A percentile compares a stretch with the other conserved stretches of the same genome.
Evolutionary conservation across 2,797 vertebrate species (phyloP).

Genomic region (Muscicapa striata): DNA sequence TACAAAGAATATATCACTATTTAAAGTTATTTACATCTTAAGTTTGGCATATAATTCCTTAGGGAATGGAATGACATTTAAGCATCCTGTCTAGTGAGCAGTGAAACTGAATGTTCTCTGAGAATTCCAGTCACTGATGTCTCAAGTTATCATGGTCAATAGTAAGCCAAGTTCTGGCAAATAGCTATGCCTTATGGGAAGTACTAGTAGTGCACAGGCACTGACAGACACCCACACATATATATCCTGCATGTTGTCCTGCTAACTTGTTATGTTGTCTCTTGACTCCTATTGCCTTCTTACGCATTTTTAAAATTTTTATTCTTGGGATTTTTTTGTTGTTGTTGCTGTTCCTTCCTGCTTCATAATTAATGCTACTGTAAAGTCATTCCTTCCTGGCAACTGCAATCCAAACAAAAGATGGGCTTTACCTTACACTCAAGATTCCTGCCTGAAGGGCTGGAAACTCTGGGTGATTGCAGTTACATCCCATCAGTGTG

Average conservation of each 20-base stretch:
- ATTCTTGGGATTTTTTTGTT: not conserved
- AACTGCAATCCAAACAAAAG: not conserved
- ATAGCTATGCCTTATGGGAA: not conserved
- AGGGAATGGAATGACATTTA: not conserved
- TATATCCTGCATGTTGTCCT: not conserved
- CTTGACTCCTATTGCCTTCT: not conserved
- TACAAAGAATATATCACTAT: not conserved
- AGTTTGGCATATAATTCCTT: not conserved
- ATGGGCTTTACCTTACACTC: not conserved
- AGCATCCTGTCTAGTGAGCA: not conserved
- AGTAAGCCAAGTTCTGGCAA: not conserved
- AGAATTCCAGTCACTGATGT: not conserved
- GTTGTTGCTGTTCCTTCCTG: not conserved
- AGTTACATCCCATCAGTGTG: not conserved
- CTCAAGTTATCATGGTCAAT: not conserved
- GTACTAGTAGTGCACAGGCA: not conserved
- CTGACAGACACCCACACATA: not conserved
- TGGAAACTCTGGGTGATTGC: not conserved
- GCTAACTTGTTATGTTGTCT: not conserved
- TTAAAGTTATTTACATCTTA: not conserved
- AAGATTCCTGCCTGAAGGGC: not conserved
- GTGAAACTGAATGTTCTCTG: not conserved
- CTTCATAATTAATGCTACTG: not conserved
- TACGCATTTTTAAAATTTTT: not conserved
- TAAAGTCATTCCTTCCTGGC: not conserved